Conservation (phyloP, 2,888 invertebrate genomes). For the Synanthedon tipuliformis region DNA sequence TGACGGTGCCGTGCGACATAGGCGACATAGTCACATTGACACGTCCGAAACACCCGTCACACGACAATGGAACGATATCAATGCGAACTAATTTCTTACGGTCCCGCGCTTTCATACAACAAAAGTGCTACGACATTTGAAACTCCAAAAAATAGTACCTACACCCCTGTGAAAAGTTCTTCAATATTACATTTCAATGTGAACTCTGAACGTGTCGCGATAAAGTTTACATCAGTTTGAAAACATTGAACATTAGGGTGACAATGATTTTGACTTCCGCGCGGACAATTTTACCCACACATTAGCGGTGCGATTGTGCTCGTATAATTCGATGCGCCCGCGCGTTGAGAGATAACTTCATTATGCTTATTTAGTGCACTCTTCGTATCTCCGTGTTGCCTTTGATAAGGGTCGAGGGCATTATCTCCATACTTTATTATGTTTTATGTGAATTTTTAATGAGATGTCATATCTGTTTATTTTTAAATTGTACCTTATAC, state of each 20-base stretch:
- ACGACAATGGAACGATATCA: slow-evolving; percentile 42
- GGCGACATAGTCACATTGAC: slow-evolving; percentile 18
- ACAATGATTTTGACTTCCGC: slow-evolving; percentile 41
- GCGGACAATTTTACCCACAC: slow-evolving; percentile 54
- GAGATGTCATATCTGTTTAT: background rate
- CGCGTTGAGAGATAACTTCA: slow-evolving; percentile 35
- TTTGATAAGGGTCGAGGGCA: slow-evolving; percentile 16
- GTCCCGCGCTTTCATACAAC: slow-evolving; percentile 42
- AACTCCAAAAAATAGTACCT: slow-evolving; percentile 1
- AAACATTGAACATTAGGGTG: slow-evolving; percentile 12
- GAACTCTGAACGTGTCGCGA: rapidly evolving
- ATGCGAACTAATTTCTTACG: slow-evolving; percentile 65
- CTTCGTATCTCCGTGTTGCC: slow-evolving; percentile 6
- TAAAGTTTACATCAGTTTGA: slow-evolving; percentile 11
- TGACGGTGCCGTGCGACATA: slow-evolving; percentile 6
- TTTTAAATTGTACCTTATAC: background rate
- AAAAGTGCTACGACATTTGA: slow-evolving; percentile 8
- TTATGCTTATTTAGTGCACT: slow-evolving; percentile 15
- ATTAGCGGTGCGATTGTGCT: slow-evolving; percentile 39
- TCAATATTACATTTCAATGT: background rate
- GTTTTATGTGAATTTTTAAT: background rate
- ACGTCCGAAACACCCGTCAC: slow-evolving; percentile 13
- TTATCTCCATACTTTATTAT: background rate
- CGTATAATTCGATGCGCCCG: slow-evolving; percentile 23
- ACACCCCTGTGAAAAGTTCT: background rate